Conservation (phyloP, 2,888 invertebrate species). For the Cephus sareptanus region DNA sequence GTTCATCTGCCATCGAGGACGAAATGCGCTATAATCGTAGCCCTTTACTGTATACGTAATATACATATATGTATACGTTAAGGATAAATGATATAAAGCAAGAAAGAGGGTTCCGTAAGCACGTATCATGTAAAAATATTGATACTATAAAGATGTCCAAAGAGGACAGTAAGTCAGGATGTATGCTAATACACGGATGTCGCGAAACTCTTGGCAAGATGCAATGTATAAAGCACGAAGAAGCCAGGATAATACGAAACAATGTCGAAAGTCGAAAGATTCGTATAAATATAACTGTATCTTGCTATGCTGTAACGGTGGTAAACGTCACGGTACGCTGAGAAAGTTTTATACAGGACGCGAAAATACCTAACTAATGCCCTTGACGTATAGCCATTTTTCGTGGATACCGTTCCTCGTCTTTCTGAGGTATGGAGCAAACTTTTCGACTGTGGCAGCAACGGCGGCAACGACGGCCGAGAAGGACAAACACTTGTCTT, state of each 20-base stretch:
- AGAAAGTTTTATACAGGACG: conserved; percentile 21
- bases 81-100: neutral
- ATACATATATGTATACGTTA: neutral
- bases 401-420: conserved; percentile 32
- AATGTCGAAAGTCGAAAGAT: conserved; percentile 29
- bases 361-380: conserved; percentile 9
- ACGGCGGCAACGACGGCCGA: neutral
- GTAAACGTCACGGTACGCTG: conserved; percentile 11
- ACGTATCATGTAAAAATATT: neutral
- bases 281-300: conserved; percentile 23
- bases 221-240: neutral
- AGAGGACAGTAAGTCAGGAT: neutral
- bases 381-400: conserved; percentile 51
- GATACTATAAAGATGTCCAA: neutral
- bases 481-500: neutral
- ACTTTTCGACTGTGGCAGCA: neutral
- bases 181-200: neutral
- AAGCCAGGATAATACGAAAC: conserved; percentile 12
- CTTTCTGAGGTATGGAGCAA: neutral
- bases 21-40: neutral
- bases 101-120: neutral
- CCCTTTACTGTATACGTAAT: neutral
- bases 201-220: neutral
- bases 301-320: conserved; percentile 2
- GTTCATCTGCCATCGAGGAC: neutral